A percentile compares a stretch with the other conserved stretches of the same genome.
These are phyloP conservation scores for Verasper variegatus DNA, from an alignment of 2,113 vertebrate species.

Conservation along the genomic window DNA sequence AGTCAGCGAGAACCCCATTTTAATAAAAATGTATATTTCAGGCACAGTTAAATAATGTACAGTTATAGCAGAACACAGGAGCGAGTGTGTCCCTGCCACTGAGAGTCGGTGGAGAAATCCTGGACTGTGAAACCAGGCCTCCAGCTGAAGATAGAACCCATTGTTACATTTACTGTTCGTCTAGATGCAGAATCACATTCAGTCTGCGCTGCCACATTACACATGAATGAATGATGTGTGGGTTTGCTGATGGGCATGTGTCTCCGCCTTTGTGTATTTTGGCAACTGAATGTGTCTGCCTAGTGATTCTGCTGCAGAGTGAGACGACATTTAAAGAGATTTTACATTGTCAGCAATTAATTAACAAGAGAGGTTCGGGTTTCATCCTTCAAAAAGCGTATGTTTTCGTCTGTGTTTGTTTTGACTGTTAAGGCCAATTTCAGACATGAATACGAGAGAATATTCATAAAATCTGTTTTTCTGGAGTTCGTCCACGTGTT, in stretches of 20 bases:
- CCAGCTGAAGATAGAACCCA: conserved; percentile 45
- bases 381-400: too few relatives aligned
- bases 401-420: background rate
- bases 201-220: conserved; percentile 37
- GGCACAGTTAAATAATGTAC: conserved; percentile 32
- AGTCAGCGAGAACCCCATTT: conserved; percentile 36
- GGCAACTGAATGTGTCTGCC: background rate
- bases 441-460: background rate
- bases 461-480: too few relatives aligned
- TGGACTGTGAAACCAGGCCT: conserved; percentile 22
- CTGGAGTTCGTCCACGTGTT: too few relatives aligned
- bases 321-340: conserved; percentile 23
- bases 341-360: background rate
- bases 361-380: too few relatives aligned
- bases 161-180: conserved; percentile 39
- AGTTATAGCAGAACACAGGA: conserved; percentile 16
- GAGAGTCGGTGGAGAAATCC: conserved; percentile 25
- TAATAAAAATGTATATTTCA: conserved; percentile 41
- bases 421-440: background rate
- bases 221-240: conserved; percentile 35
- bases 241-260: conserved; percentile 1
- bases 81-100: conserved; percentile 7
- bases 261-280: conserved; percentile 13
- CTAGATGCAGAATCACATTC: conserved; percentile 61
- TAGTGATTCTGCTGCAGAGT: conserved; percentile 3